phyloP scores from a whole-genome alignment of 2,888 invertebrate species.

The Helobdella robusta region DNA sequence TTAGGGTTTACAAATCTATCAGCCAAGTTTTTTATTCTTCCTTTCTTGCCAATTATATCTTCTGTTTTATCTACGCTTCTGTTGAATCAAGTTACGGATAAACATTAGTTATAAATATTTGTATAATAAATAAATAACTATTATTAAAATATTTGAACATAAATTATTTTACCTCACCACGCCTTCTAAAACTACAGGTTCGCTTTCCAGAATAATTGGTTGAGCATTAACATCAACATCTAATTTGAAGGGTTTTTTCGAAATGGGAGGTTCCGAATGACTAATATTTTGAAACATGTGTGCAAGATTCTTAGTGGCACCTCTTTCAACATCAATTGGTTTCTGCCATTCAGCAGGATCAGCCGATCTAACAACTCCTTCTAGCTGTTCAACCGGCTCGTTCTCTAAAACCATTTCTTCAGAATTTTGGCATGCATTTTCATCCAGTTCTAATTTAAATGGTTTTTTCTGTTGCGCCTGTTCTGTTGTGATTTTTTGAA shows the following conservation, averaged over 20 bases:
- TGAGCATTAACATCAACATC: conserved; percentile 27
- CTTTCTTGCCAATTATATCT: conserved; percentile 25
- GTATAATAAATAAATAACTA: neutral
- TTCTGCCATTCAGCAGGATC: conserved; percentile 30
- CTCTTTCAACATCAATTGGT: conserved; percentile 28
- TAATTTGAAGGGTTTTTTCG: conserved; percentile 27
- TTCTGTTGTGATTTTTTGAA: neutral
- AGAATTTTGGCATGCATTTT: conserved; percentile 8
- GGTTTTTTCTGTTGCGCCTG: neutral
- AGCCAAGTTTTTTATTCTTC: conserved; percentile 28
- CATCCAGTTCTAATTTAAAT: conserved; percentile 6
- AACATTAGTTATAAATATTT: neutral
- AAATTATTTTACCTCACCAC: conserved; percentile 23
- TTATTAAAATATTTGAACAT: neutral
- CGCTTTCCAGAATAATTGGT: conserved; percentile 26
- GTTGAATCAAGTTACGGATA: neutral
- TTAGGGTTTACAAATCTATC: conserved; percentile 19
- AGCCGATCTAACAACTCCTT: conserved; percentile 24
- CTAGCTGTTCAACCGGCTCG: conserved; percentile 14
- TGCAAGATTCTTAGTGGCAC: conserved; percentile 26
- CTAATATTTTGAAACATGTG: conserved; percentile 22
- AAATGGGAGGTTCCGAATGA: conserved; percentile 1
- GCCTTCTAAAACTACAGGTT: conserved; percentile 28
- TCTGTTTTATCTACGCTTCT: conserved; percentile 26
- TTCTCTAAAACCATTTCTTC: conserved; percentile 22